Percentiles rank a stretch among this genome's conserved stretches.
Evolutionary conservation across 2,113 vertebrate genomes (phyloP).

Genomic region (Pangasianodon hypophthalmus): DNA sequence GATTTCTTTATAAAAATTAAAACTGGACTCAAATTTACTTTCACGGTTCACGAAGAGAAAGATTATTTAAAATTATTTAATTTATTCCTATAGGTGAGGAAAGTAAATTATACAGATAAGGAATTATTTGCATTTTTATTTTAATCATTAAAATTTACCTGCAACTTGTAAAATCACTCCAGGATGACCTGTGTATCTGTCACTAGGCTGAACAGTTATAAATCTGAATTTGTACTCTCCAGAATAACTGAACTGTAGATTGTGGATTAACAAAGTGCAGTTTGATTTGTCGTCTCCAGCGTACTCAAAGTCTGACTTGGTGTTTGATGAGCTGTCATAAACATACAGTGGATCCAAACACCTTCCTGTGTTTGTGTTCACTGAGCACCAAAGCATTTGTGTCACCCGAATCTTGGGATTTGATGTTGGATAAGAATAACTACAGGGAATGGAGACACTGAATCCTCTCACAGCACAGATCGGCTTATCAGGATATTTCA

Average conservation of each 20-base stretch:
- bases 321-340: not conserved
- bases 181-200: not conserved
- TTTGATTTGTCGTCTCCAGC: constrained; percentile 18
- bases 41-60: no score
- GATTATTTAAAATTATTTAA: no score
- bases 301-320: not conserved
- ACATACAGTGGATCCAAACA: not conserved
- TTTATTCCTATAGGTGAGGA: no score
- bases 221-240: constrained; percentile 48
- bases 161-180: not conserved
- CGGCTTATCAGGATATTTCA: not conserved
- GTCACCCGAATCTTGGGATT: not conserved
- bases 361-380: not conserved
- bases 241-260: not conserved
- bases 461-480: constrained; percentile 52
- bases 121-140: not conserved
- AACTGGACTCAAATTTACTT: not conserved
- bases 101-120: no score
- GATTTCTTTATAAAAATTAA: no score
- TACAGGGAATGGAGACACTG: constrained; percentile 36
- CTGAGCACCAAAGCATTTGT: constrained; percentile 42
- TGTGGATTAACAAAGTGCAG: not conserved
- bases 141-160: constrained; percentile 6
- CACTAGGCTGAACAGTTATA: not conserved
- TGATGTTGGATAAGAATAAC: constrained; percentile 24